Conservation (phyloP, 2,113 vertebrate species). For the Burhinus bistriatus region DNA sequence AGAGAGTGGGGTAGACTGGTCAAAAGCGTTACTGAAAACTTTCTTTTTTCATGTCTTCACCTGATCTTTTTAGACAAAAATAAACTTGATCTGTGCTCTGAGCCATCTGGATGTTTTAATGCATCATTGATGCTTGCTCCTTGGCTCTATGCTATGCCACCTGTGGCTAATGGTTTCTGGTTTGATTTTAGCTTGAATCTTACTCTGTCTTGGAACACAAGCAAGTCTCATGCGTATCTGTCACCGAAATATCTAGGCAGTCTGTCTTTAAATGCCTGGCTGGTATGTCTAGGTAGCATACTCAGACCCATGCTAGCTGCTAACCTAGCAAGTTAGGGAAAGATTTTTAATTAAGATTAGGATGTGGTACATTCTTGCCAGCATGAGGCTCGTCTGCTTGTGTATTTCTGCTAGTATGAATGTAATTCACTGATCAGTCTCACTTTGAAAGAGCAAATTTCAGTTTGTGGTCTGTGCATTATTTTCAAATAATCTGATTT, state of each 20-base stretch:
- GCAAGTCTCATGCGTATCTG: background rate
- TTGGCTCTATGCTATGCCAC: background rate
- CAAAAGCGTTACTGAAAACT: background rate
- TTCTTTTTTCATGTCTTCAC: background rate
- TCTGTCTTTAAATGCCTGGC: background rate
- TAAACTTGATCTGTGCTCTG: background rate
- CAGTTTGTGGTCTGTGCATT: background rate
- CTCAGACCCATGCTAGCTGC: background rate
- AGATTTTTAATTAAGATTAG: background rate
- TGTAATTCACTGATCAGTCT: background rate
- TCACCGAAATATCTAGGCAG: background rate
- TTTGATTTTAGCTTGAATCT: background rate
- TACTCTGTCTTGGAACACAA: background rate
- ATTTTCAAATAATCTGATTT: background rate
- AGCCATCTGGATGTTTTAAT: background rate
- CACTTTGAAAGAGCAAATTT: background rate
- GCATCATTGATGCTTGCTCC: background rate
- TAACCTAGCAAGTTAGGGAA: background rate
- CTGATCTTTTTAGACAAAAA: background rate
- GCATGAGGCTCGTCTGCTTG: background rate
- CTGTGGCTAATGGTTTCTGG: background rate
- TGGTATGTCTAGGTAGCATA: background rate
- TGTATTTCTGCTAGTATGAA: background rate
- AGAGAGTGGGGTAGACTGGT: background rate
- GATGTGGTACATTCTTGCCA: background rate